phyloP scores from a whole-genome alignment of 2,888 invertebrate species.

The Amphipyra tragopoginis region DNA sequence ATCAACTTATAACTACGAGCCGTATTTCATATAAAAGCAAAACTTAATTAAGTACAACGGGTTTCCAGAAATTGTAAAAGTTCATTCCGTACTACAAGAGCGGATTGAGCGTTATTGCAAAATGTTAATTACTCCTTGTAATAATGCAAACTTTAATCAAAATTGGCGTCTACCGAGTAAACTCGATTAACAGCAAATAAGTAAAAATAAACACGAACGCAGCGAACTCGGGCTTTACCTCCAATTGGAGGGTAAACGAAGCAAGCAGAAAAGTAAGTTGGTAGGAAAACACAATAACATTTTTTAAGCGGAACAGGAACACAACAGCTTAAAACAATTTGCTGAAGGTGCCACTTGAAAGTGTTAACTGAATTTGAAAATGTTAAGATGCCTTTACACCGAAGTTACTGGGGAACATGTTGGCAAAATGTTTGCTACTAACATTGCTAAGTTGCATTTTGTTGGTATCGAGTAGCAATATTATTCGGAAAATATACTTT shows the following conservation, averaged over 20 bases:
- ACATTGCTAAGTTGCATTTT: conserved; percentile 2
- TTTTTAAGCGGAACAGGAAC: conserved; percentile 76
- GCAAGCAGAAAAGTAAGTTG: conserved; percentile 68
- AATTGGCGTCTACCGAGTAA: conserved; percentile 54
- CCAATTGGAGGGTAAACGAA: conserved; percentile 68
- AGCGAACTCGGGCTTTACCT: conserved; percentile 57
- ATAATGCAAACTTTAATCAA: conserved; percentile 62
- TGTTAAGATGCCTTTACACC: conserved; percentile 60
- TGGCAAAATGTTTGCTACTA: conserved; percentile 24
- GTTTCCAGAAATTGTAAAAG: conserved; percentile 33
- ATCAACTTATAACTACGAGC: conserved; percentile 21
- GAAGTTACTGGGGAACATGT: conserved; percentile 34
- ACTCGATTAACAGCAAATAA: conserved; percentile 62
- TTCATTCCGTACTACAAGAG: conserved; percentile 30
- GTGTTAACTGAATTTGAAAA: conserved; percentile 82
- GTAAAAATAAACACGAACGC: conserved; percentile 66
- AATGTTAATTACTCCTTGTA: conserved; percentile 55
- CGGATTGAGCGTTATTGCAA: conserved; percentile 37
- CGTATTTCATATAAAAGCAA: conserved; percentile 41
- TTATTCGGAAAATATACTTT: conserved; percentile 12
- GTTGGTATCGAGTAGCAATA: conserved; percentile 14
- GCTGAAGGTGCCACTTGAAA: conserved; percentile 74
- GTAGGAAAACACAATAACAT: conserved; percentile 73
- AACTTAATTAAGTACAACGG: conserved; percentile 43
- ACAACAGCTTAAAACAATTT: conserved; percentile 74